phyloP scores from a whole-genome alignment of 2,113 vertebrate genomes.

The Ceratotherium simum region DNA sequence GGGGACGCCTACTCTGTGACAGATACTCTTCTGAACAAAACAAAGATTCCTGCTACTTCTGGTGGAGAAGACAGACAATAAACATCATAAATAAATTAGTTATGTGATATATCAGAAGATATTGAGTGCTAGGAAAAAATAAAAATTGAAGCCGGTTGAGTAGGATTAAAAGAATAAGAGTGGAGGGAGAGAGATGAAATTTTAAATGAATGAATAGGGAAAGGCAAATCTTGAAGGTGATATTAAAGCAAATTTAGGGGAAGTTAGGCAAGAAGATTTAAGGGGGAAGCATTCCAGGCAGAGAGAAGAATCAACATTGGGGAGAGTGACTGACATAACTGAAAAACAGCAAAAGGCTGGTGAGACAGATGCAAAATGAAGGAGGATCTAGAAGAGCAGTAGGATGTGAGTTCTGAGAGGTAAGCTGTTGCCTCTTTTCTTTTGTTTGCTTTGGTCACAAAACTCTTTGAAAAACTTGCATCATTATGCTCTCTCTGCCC shows the following conservation, averaged over 20 bases:
- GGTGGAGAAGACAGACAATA: background rate
- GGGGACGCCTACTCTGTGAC: background rate
- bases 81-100: background rate
- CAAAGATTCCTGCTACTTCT: background rate
- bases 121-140: background rate
- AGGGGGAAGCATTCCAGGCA: background rate
- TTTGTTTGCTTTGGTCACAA: background rate
- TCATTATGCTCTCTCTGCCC: background rate
- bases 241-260: background rate
- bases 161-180: background rate
- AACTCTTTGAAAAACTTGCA: background rate
- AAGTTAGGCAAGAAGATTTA: background rate
- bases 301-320: background rate
- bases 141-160: background rate
- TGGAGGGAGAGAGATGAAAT: background rate
- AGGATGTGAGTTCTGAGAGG: background rate
- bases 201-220: background rate
- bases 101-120: background rate
- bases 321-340: background rate
- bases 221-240: background rate
- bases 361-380: background rate
- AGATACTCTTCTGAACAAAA: background rate
- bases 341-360: background rate
- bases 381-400: too few relatives aligned
- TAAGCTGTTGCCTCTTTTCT: background rate